These are phyloP conservation scores for Synergus itoensis DNA, from an alignment of 2,888 invertebrate genomes.

Conservation along the genomic window DNA sequence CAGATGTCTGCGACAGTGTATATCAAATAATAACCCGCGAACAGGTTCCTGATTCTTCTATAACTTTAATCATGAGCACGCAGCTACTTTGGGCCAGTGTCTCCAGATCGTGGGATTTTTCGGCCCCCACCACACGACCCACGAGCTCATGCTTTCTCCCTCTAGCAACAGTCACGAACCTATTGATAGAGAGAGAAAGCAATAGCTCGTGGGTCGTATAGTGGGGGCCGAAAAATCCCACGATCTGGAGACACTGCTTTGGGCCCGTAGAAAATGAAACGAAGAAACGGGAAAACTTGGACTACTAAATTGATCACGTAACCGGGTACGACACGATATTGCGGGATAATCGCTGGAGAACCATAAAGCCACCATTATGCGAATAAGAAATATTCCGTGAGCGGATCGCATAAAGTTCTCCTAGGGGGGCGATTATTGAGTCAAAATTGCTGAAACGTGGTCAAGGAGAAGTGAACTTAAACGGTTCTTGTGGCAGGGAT, in stretches of 20 bases:
- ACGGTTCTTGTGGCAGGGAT: background rate
- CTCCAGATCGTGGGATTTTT: no score
- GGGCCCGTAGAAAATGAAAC: background rate
- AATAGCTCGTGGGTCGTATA: no score
- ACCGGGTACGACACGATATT: background rate
- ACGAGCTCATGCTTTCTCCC: no score
- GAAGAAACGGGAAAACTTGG: background rate
- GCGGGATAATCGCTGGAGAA: background rate
- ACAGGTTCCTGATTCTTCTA: background rate
- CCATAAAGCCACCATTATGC: background rate
- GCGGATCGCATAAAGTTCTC: background rate
- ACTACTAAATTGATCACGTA: background rate
- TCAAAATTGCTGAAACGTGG: background rate
- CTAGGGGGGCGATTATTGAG: background rate
- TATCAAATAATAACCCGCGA: background rate
- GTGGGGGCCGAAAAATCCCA: no score
- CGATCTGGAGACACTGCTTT: no score
- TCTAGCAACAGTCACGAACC: no score
- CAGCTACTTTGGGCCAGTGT: background rate
- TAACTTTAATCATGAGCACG: background rate
- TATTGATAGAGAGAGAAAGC: no score
- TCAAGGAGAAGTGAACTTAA: background rate
- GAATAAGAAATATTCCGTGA: background rate
- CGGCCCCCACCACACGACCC: no score
- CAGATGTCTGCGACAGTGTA: background rate